Base-by-base conservation (phyloP, 2,797 vertebrate species). In the Enteromius trimaculatus region DNA sequence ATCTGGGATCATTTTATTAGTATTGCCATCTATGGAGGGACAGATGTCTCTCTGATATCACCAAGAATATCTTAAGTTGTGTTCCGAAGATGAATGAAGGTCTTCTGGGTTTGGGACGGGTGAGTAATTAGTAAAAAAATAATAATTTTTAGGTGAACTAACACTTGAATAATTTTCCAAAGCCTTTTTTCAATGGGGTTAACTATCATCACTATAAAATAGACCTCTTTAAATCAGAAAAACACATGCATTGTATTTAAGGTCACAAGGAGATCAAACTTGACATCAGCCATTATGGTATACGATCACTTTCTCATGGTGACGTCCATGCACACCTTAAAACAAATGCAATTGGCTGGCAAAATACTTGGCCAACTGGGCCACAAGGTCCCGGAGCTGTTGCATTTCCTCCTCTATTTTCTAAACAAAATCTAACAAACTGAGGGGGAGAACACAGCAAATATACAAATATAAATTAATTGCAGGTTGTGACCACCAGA, bases 361-460 rank as follows among this genome's bases (percentile, higher is more conserved):
- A 66, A 66, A 66, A 66, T 10, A 19, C 23, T 65, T 19, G 29
- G 7, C 31, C 64, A 34, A 34, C 29, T 65, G 62, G 62, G 29
- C 29, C 62, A 70, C 39, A 14, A 47, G 26, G 42, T 47, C 68
- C 39, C 6, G 1, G 39, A 16, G 68, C 6, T 47, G 68, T 70
- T 70, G 68, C 68, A 77, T 60, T 53, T 58, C 51, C 55, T 53
- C 37, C 37, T 31, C 29, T 29, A 34, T 58, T 53, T 53, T 29
- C 74, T n/a, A 60, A 42, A 77, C 49, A 55, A 55, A 58, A 53
- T n/a, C 19, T 58, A 42, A 70, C 68, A 70, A 70, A 26, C 55
- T 26, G 55, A 53, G 55, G 51, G 51, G 19, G 49, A 58, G 49
- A 60, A 70, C 39, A 70, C 6, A 65, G 39, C n/a, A 47, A 47